Base-by-base conservation (phyloP, 2,797 vertebrate species). In the Sarcoramphus papa region DNA sequence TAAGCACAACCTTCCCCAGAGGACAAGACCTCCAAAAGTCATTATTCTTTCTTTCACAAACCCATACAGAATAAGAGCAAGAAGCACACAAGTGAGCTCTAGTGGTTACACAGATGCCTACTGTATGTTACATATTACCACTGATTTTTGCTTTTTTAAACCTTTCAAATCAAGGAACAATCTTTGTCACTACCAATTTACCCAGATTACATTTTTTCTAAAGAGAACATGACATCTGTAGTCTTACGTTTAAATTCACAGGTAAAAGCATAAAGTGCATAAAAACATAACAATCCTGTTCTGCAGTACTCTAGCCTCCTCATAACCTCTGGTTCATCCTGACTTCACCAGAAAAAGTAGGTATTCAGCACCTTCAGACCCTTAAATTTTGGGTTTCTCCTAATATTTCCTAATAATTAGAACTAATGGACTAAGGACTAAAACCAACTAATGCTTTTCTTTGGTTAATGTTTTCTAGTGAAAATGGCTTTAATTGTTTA, bases 41-140 rank as follows among this genome's bases (percentile, higher is more conserved):
- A 60, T 35, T 70, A 28, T 37, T 63, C 25, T 78, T 86, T 85
- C 15, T 60, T 73, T 60, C 43, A 25, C 15, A 53, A 91, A 88
- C 4, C 1, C 27, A 47, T 22, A 14, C 7, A 20, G 33, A 87
- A 14, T 62, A 89, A 91, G 14, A 76, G 35, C 90, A 90, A 59
- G 27, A 91, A 96, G 74, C 20, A 54, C 43, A 63, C 14, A 59
- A 91, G 41, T 90, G 89, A 94, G 87, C 92, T 93, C 88, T 69
- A 79, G 84, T 84, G 68, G 47, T 83, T 94, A 67, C 74, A 93
- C 0, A 37, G n/a, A 43, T 54, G 20, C 33, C 35, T 64, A 18
- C 6, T 60, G 6, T 21, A 18, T 18, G 14, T 22, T 62, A 31
- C 7, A 6, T n/a, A 64, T 45, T 37, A 54, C 30, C 45, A 51